Conservation (phyloP, 2,113 vertebrate genomes). For the Oreocharis arfaki region DNA sequence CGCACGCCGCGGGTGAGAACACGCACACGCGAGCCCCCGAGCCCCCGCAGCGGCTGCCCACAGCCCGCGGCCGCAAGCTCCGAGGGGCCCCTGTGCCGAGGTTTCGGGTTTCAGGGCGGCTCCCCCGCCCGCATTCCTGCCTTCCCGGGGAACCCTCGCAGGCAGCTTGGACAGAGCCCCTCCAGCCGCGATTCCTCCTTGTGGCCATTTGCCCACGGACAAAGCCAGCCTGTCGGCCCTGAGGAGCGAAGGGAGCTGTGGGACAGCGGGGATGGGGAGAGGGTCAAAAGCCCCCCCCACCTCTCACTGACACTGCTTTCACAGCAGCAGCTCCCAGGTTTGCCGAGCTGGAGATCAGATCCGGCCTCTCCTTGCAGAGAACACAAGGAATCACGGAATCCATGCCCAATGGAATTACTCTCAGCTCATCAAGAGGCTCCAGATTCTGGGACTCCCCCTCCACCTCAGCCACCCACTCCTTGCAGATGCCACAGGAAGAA, state of each 20-base stretch:
- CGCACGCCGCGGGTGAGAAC: accelerated
- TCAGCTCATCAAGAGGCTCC: not conserved
- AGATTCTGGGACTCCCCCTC: not conserved
- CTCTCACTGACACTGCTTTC: not conserved
- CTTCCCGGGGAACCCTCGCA: not conserved
- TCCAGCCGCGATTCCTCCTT: not conserved
- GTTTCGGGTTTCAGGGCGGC: not conserved
- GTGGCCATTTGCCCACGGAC: not conserved
- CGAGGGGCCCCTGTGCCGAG: not conserved
- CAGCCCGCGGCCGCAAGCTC: not conserved
- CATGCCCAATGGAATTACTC: accelerated
- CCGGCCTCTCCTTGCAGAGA: not conserved
- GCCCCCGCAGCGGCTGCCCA: not conserved
- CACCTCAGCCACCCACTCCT: not conserved
- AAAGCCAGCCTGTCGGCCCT: not conserved
- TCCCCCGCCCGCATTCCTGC: not conserved
- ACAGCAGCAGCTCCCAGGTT: not conserved
- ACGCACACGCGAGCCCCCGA: accelerated
- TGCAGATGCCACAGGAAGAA: not conserved
- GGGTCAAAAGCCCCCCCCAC: accelerated
- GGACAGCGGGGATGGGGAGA: not conserved
- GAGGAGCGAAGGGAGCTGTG: not conserved
- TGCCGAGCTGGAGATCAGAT: not conserved
- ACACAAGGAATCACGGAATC: not conserved
- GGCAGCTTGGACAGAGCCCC: not conserved